Base-by-base conservation (phyloP, 1,140 invertebrate genomes). In the Drosophila fuyamai region DNA sequence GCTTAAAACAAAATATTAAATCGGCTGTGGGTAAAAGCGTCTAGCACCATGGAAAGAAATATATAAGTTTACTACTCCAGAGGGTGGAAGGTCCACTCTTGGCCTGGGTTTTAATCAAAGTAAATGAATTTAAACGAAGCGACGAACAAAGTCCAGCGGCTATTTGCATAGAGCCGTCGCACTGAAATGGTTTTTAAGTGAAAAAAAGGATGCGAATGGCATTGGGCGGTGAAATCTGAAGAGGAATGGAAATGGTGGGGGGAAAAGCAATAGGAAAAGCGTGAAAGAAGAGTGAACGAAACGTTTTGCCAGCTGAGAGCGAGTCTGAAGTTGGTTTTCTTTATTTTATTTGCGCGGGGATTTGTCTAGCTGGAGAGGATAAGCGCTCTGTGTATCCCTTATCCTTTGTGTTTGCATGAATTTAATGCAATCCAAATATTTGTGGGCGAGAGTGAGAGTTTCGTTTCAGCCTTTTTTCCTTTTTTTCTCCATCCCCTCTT, bases 381-480 rank as follows among this genome's bases (percentile, higher is more conserved):
- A 88, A 88, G 84, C 83, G 84, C 83, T 70, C 74, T 67, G 73
- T 76, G 75, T 85, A 82, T 85, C 82, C 79, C 73, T 82, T 88
- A 88, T 88, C 72, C 83, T 88, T 88, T 88, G 84, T 88, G 84
- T 88, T 88, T 88, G 83, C 83, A 79, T 82, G 83, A 89, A 83
- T 88, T 89, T 88, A 88, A 88, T 89, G 84, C 83, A 88, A 88
- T 88, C 83, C 86, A 88, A 88, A 88, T 88, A 88, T 88, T 88
- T 89, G 83, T 83, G 84, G 79, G 70, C 62, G 58, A 71, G 73
- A 76, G 73, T 76, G 71, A 74, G 71, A 74, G 70, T 66, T 58
- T 74, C 68, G 57, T 16, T 59, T 51, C n/a, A 12, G 65, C 48
- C 44, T n/a, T 70, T 36, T 36, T 32, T 27, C 48, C 41, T 32